A percentile compares a stretch with the other conserved stretches of the same genome.
These are phyloP conservation scores for Brachypalpus laphriformis DNA, from an alignment of 2,888 invertebrate species.

Conservation along the genomic window DNA sequence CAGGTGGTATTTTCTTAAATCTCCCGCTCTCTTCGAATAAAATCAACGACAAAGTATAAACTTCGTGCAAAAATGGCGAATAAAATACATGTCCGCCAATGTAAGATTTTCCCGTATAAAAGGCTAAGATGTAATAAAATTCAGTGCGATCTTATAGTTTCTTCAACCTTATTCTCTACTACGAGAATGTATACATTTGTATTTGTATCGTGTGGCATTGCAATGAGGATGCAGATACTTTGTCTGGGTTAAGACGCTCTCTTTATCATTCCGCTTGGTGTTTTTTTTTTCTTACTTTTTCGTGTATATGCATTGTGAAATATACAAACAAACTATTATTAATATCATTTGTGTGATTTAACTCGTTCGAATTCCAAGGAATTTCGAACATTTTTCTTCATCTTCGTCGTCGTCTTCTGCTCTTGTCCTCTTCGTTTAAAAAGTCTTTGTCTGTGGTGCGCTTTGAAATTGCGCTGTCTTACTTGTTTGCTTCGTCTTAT, in stretches of 20 bases:
- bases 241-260: conserved; percentile 47
- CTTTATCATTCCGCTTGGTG: not conserved
- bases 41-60: conserved; percentile 43
- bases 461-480: conserved; percentile 41
- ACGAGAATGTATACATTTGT: conserved; percentile 11
- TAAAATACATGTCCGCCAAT: conserved; percentile 46
- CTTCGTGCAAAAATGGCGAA: conserved; percentile 51
- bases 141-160: conserved; percentile 63
- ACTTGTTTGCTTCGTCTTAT: conserved; percentile 49
- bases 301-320: conserved; percentile 47
- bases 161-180: conserved; percentile 59
- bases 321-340: conserved; percentile 73
- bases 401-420: not conserved
- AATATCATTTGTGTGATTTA: conserved; percentile 71
- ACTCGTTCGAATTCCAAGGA: conserved; percentile 72
- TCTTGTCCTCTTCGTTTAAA: conserved; percentile 20
- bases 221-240: conserved; percentile 68
- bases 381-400: conserved; percentile 62
- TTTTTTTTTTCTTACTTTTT: not conserved
- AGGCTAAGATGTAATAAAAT: conserved; percentile 59
- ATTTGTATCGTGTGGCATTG: conserved; percentile 42
- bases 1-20: conserved; percentile 75
- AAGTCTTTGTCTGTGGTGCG: conserved; percentile 58
- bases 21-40: conserved; percentile 18
- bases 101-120: conserved; percentile 25